phyloP scores from a whole-genome alignment of 2,888 invertebrate genomes.

The Sceliomorpha sp. region DNA sequence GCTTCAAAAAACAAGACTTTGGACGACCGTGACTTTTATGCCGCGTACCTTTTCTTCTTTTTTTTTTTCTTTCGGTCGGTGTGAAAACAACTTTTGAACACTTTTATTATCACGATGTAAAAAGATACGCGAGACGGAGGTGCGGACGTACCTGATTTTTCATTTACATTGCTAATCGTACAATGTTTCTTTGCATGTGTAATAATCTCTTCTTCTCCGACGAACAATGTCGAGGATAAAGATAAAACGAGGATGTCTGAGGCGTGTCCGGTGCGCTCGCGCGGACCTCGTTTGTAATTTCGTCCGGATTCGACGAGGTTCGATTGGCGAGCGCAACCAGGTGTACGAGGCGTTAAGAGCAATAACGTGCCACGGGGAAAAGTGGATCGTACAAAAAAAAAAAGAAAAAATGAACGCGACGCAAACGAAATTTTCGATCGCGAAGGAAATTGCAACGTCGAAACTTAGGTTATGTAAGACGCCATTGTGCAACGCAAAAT shows the following conservation, averaged over 20 bases:
- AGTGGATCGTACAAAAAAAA: constrained; percentile 11
- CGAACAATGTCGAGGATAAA: constrained; percentile 31
- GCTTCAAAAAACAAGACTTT: too few relatives aligned
- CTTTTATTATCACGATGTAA: constrained; percentile 19
- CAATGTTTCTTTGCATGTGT: constrained; percentile 37
- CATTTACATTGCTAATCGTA: constrained; percentile 35
- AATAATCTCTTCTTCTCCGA: constrained; percentile 31
- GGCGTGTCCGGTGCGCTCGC: constrained; percentile 34
- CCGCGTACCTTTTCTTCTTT: not conserved
- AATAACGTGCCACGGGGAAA: too few relatives aligned
- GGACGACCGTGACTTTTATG: too few relatives aligned
- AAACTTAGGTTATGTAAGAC: too few relatives aligned
- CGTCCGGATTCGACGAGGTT: constrained; percentile 43
- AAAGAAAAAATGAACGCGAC: too few relatives aligned
- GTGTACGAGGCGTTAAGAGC: constrained; percentile 5
- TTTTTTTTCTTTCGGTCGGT: not conserved
- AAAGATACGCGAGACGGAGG: not conserved
- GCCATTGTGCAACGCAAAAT: too few relatives aligned
- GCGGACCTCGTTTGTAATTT: constrained; percentile 52
- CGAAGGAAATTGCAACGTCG: too few relatives aligned
- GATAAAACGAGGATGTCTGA: constrained; percentile 30
- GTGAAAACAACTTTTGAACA: constrained; percentile 22
- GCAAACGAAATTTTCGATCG: too few relatives aligned
- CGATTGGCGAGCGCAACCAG: constrained; percentile 19
- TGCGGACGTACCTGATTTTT: constrained; percentile 19